These are phyloP conservation scores for Heterocephalus glaber DNA, from an alignment of 2,113 vertebrate species.

Conservation along the genomic window DNA sequence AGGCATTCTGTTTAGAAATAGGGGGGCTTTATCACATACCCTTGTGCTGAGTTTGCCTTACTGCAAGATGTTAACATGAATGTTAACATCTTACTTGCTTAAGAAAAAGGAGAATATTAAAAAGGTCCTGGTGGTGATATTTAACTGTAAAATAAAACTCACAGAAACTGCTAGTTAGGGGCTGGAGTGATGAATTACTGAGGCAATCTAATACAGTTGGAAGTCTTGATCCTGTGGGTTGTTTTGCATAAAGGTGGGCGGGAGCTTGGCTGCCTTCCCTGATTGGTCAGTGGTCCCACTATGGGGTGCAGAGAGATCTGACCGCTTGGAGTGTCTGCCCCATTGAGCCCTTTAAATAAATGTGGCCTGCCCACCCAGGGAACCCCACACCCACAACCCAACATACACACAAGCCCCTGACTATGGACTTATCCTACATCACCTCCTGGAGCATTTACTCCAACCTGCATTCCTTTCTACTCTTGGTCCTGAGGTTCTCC, in stretches of 20 bases:
- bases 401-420: neutral
- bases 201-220: neutral
- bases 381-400: neutral
- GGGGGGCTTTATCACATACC: neutral
- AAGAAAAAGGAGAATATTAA: conserved; percentile 56
- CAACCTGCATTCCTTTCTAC: neutral
- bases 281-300: neutral
- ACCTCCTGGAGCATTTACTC: neutral
- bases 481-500: neutral
- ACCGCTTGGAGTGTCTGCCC: neutral
- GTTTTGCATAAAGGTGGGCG: neutral
- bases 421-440: neutral
- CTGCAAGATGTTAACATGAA: neutral
- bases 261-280: neutral
- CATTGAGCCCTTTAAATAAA: neutral
- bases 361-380: neutral
- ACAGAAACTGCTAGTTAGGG: neutral
- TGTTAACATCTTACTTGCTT: conserved; percentile 43
- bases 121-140: conserved; percentile 18
- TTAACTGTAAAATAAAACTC: conserved; percentile 40
- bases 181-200: neutral
- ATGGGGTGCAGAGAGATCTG: neutral
- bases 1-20: neutral
- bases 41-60: conserved; percentile 8
- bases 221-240: rapidly evolving